These are phyloP conservation scores for Hoplodrina ambigua DNA, from an alignment of 2,888 invertebrate genomes.

Conservation along the genomic window DNA sequence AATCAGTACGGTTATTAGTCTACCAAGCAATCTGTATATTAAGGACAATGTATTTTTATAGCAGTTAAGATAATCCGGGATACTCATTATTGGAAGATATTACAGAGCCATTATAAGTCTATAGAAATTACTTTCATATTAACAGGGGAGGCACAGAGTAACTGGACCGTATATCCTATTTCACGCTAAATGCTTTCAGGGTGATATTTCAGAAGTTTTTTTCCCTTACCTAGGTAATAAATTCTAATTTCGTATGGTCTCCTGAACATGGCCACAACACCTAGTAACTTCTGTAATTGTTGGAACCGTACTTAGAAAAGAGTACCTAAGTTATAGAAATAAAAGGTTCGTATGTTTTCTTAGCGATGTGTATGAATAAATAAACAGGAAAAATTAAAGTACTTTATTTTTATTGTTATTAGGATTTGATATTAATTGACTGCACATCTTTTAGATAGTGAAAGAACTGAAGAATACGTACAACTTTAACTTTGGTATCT, in stretches of 20 bases:
- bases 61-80: constrained; percentile 23
- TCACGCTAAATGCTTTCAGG: constrained; percentile 32
- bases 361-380: too few species aligned
- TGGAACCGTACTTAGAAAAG: not conserved
- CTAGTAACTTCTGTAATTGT: not conserved
- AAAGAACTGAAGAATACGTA: too few species aligned
- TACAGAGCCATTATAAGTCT: constrained; percentile 13
- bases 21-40: not conserved
- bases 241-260: constrained; percentile 3
- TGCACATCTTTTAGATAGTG: too few species aligned
- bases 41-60: constrained; percentile 9
- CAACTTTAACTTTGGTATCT: too few species aligned
- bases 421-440: too few species aligned
- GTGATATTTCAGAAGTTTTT: constrained; percentile 7
- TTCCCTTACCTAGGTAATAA: not conserved
- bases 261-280: not conserved
- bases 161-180: constrained; percentile 28
- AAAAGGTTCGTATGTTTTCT: too few species aligned
- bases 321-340: too few species aligned
- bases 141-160: not conserved
- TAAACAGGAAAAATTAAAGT: too few species aligned
- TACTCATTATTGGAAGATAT: constrained; percentile 21
- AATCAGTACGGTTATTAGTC: not conserved
- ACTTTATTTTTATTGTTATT: too few species aligned
- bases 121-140: constrained; percentile 27